These are phyloP conservation scores for Characodon lateralis DNA, from an alignment of 2,797 vertebrate genomes.

Conservation along the genomic window DNA sequence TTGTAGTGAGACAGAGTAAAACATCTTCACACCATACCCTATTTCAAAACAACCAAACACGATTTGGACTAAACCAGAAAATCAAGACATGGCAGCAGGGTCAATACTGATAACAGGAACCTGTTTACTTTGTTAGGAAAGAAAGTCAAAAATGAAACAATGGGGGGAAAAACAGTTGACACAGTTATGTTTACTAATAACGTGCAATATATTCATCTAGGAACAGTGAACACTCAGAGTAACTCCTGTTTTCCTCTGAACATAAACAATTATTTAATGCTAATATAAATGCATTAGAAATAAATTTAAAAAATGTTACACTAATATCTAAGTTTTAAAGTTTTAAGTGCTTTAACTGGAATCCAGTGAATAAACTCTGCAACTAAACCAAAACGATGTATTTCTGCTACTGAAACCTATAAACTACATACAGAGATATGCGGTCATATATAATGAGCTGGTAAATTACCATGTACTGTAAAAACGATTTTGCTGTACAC, in stretches of 20 bases:
- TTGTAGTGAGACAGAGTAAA: neutral
- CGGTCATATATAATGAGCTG: neutral
- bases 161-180: neutral
- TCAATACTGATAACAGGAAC: neutral
- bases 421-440: neutral
- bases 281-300: neutral
- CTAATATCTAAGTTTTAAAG: neutral
- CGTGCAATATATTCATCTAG: slow-evolving; percentile 3
- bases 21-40: neutral
- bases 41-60: neutral
- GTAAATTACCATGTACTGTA: slow-evolving; percentile 1
- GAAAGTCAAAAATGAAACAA: neutral
- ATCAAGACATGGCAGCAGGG: neutral
- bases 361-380: neutral
- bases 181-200: neutral
- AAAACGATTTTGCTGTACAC: neutral
- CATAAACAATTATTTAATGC: slow-evolving; percentile 5
- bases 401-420: neutral
- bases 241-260: neutral
- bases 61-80: neutral
- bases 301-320: neutral
- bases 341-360: neutral
- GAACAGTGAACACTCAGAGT: neutral
- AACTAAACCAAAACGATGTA: neutral
- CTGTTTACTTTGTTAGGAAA: neutral